A percentile compares a stretch with the other conserved stretches of the same genome.
Conservation (phyloP, 2,797 vertebrate species). For the Hylomyscus alleni region DNA sequence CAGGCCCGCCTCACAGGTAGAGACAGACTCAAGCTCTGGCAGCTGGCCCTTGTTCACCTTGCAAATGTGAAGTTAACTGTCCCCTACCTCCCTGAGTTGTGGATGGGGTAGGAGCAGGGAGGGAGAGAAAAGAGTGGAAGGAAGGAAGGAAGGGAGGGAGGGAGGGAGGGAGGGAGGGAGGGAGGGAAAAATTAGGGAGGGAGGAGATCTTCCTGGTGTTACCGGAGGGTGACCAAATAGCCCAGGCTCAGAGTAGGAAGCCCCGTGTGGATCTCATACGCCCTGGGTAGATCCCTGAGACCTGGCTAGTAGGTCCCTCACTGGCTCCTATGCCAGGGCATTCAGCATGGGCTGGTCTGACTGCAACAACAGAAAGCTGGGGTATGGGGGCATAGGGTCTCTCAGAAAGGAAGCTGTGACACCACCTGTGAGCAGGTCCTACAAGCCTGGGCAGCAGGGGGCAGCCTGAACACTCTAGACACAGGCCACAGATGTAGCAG, state of each 20-base stretch:
- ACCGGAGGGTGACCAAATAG: neutral
- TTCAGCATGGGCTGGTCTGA: neutral
- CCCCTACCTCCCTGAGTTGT: accelerated
- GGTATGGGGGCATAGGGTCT: neutral
- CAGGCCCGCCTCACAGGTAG: neutral
- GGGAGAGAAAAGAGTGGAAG: accelerated
- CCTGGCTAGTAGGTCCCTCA: neutral
- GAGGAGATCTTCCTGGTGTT: neutral
- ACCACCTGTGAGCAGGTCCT: neutral
- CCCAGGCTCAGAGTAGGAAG: neutral
- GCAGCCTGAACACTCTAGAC: neutral
- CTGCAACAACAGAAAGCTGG: neutral
- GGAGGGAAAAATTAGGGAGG: neutral
- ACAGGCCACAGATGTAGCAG: neutral
- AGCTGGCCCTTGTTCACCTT: neutral
- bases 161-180: neutral
- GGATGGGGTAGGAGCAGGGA: accelerated
- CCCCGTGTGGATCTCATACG: neutral
- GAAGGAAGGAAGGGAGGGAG: neutral
- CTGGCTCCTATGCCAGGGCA: accelerated
- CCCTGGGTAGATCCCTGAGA: accelerated
- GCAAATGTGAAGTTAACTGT: neutral
- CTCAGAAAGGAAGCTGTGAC: neutral
- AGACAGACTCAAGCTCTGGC: neutral
- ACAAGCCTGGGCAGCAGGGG: neutral